A percentile compares a stretch with the other conserved stretches of the same genome.
phyloP scores from a whole-genome alignment of 1,140 invertebrate species.

The Choristoneura fumiferana region DNA sequence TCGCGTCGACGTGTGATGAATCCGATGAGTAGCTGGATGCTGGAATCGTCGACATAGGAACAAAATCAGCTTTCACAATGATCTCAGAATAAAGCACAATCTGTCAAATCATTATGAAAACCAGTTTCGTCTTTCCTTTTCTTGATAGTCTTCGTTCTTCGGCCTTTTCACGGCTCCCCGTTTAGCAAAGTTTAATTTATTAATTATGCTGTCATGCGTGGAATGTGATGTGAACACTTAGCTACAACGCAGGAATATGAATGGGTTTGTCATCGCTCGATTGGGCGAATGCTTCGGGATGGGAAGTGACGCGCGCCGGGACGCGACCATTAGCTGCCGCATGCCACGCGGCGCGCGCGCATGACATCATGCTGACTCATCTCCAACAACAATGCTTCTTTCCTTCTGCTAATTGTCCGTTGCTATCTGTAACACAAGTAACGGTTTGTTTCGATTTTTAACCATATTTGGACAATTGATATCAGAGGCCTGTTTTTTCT shows the following conservation, averaged over 20 bases:
- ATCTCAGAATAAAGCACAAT: conserved; percentile 91
- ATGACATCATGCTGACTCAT: conserved; percentile 74
- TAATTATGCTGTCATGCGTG: conserved; percentile 37
- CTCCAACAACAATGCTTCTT: conserved; percentile 26
- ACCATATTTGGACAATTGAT: background rate
- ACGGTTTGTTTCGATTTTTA: conserved; percentile 10
- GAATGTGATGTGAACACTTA: conserved; percentile 45
- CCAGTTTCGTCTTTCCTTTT: conserved; percentile 86
- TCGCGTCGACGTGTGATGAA: conserved; percentile 18
- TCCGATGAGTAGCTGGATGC: background rate
- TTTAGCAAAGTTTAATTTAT: background rate
- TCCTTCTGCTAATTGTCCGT: conserved; percentile 33
- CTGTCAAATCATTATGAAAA: conserved; percentile 96
- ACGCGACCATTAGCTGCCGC: conserved; percentile 59
- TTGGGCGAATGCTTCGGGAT: conserved; percentile 69
- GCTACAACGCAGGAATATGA: conserved; percentile 58
- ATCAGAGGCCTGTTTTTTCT: too few relatives aligned
- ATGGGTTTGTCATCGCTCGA: conserved; percentile 74
- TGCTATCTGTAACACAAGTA: conserved; percentile 42
- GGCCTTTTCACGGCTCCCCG: background rate
- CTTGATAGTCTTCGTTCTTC: conserved; percentile 37
- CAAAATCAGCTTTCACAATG: conserved; percentile 97
- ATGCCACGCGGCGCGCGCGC: conserved; percentile 24
- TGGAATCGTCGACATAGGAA: conserved; percentile 70
- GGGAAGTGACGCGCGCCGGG: conserved; percentile 60